Base-by-base conservation (phyloP, 2,113 vertebrate genomes). In the Cranoglanis bouderius region DNA sequence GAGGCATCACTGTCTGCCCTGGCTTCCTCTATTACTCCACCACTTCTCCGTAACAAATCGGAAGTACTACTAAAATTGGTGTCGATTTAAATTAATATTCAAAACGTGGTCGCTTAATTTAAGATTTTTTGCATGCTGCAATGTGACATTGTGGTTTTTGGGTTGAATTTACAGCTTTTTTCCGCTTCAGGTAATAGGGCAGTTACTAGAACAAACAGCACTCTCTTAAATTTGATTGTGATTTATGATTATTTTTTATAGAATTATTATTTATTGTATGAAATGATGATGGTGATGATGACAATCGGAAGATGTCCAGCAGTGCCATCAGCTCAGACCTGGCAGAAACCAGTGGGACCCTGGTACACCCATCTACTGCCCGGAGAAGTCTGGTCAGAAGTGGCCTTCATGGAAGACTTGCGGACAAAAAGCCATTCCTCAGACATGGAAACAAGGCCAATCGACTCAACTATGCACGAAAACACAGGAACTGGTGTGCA, bases 21-120 rank as follows among this genome's bases (percentile, higher is more conserved):
- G 5, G 18, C 85, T 74, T 90, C 84, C 74, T 70, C 87, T 86
- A 87, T 85, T 88, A 32, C n/a, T 85, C 38, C 63, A 87, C 84
- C 86, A 85, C 86, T 87, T 87, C 86, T 65, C 75, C 32, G 81
- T 87, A 46, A 65, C 61, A 81, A 70, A 82, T 87, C 61, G 29
- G 49, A 80, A 82, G 55, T 80, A 81, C 70, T 82, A 61, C 75
- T 81, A 65, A 87, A 51, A 53, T 87, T 51, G 61, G n/a, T 35
- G 13, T 53, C 72, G 43, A 53, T 67, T 12, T 21, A 35, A 80
- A 65, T 26, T 19, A 63, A 80, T 67, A 65, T 65, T 46, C 46
- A 81, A 82, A 87, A 53, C 59, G 19, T 82, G 80, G 80, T 59
- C 12, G 3, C 7, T 57, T 59, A 46, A 38, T 59, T 82, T 35